Conservation (phyloP, 2,888 invertebrate species). For the Cerceris ruficornis region DNA sequence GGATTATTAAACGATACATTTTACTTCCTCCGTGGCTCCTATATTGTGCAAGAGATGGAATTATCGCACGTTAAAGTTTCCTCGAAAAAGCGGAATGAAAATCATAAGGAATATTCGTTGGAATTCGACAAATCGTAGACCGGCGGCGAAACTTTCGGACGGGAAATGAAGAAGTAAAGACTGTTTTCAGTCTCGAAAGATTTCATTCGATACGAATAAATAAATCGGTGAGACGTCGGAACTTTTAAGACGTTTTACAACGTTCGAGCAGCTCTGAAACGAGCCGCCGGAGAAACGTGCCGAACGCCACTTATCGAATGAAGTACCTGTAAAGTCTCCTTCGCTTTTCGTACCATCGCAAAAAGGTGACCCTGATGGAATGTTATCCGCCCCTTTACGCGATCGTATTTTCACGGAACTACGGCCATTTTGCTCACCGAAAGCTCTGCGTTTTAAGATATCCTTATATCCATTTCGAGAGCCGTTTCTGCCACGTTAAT, state of each 20-base stretch:
- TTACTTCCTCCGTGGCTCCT: background rate
- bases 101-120: constrained; percentile 12
- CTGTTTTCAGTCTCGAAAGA: constrained; percentile 43
- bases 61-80: too few species aligned
- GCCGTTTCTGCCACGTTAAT: background rate
- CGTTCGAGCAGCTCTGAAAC: constrained; percentile 50
- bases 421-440: constrained; percentile 39
- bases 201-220: constrained; percentile 60
- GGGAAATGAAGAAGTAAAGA: constrained; percentile 30
- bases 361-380: constrained; percentile 42
- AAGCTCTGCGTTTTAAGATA: background rate
- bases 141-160: constrained; percentile 6
- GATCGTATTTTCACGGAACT: constrained; percentile 30
- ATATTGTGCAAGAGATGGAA: too few species aligned
- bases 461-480: background rate
- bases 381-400: constrained; percentile 42
- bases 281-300: constrained; percentile 58
- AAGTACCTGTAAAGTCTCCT: constrained; percentile 74
- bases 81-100: background rate
- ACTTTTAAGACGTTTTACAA: constrained; percentile 71
- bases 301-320: constrained; percentile 73
- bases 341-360: constrained; percentile 50
- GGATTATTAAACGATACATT: constrained; percentile 16
- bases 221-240: constrained; percentile 71
- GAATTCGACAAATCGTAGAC: background rate